These are phyloP conservation scores for Neosalanx taihuensis DNA, from an alignment of 2,797 vertebrate genomes.

Conservation along the genomic window DNA sequence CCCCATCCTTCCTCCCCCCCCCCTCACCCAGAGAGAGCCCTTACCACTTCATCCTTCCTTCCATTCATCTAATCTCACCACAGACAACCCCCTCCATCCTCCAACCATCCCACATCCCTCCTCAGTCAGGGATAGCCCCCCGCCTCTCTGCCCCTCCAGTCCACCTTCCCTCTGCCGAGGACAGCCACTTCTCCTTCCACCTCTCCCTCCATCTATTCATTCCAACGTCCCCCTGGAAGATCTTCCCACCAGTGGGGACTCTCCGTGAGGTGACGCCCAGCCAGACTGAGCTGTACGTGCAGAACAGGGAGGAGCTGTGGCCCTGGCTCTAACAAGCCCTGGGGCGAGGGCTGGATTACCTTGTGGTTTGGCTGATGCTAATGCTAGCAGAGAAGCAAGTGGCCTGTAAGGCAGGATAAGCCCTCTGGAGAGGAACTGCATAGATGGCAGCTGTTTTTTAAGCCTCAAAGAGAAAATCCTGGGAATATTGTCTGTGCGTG, in stretches of 20 bases:
- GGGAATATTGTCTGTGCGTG: neutral
- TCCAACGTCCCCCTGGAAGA: neutral
- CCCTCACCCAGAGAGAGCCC: no score
- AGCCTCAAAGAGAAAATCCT: neutral
- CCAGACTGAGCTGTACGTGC: constrained; percentile 40
- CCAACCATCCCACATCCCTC: neutral
- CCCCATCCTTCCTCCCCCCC: constrained; percentile 34
- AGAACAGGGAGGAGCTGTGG: constrained; percentile 46
- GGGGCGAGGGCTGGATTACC: constrained; percentile 29
- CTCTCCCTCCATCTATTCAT: neutral
- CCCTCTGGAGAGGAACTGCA: neutral
- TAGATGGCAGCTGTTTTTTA: neutral
- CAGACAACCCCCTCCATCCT: no score
- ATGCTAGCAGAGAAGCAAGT: constrained; percentile 59
- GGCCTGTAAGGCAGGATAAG: constrained; percentile 51
- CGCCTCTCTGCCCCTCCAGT: neutral
- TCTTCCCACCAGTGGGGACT: neutral
- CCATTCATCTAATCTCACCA: neutral
- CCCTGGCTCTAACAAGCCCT: constrained; percentile 46
- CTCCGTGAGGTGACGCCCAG: constrained; percentile 24
- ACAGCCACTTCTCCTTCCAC: constrained; percentile 11
- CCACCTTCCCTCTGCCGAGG: neutral
- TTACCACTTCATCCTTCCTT: constrained; percentile 1
- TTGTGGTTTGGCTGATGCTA: constrained; percentile 57
- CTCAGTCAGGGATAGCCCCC: constrained; percentile 2